Evolutionary conservation across 2,797 vertebrate species (phyloP).

Genomic region (Microtus californicus): DNA sequence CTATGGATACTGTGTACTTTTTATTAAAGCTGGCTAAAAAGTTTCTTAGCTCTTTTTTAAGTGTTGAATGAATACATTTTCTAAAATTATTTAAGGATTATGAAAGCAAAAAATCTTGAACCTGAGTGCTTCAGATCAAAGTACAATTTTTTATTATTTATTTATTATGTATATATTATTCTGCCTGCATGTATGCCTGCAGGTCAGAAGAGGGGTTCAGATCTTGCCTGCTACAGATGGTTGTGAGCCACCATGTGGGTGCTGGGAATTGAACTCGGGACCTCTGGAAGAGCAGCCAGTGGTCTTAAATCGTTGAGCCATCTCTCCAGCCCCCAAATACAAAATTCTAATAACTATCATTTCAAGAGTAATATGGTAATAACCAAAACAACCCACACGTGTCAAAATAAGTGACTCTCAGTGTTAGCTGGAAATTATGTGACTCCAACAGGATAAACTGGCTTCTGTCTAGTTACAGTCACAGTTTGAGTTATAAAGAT

Average conservation of each 20-base stretch:
- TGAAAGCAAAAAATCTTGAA: constrained; percentile 51
- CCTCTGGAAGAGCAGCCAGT: no score
- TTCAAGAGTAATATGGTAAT: constrained; percentile 31
- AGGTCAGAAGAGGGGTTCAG: no score
- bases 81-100: constrained; percentile 18
- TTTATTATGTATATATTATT: no score
- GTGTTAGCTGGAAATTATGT: constrained; percentile 43
- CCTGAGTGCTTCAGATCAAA: constrained; percentile 19
- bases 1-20: constrained; percentile 33
- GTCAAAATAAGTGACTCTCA: constrained; percentile 58
- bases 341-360: constrained; percentile 56
- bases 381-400: constrained; percentile 49
- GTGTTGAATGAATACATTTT: constrained; percentile 38
- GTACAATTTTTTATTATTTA: not conserved
- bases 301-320: no score
- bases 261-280: no score
- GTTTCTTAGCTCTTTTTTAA: not conserved
- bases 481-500: constrained; percentile 42
- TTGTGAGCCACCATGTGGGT: no score
- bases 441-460: constrained; percentile 21
- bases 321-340: not conserved
- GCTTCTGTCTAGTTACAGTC: constrained; percentile 52
- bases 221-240: no score
- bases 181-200: no score
- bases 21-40: constrained; percentile 26